phyloP scores from a whole-genome alignment of 2,797 vertebrate genomes.

The Gobionotothen gibberifrons region DNA sequence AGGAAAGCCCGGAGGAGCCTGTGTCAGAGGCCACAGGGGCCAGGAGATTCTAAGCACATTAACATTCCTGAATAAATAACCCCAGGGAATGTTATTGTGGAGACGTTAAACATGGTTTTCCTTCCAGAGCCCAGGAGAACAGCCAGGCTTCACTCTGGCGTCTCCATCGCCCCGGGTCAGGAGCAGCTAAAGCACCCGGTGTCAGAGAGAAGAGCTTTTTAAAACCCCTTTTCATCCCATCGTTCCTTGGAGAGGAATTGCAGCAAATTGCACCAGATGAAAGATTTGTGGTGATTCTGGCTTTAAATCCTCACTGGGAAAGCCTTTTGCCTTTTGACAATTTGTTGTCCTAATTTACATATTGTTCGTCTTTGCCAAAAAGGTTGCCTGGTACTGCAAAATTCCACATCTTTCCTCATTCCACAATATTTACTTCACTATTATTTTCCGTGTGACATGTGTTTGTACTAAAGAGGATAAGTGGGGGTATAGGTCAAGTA shows the following conservation, averaged over 20 bases:
- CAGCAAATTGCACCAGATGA: constrained; percentile 21
- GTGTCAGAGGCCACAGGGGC: constrained; percentile 72
- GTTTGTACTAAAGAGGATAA: constrained; percentile 10
- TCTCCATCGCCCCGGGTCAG: constrained; percentile 53
- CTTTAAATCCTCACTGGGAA: neutral
- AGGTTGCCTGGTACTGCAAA: neutral
- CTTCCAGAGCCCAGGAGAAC: constrained; percentile 64
- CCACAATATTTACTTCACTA: neutral
- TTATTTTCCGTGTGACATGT: neutral
- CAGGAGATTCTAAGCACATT: constrained; percentile 74
- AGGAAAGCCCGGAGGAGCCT: constrained; percentile 65
- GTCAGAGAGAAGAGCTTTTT: constrained; percentile 39
- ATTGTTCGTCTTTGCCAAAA: neutral
- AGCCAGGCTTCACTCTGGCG: constrained; percentile 57
- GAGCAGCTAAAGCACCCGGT: constrained; percentile 36
- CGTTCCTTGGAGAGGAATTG: constrained; percentile 23
- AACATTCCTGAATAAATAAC: constrained; percentile 83
- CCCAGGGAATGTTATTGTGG: constrained; percentile 76
- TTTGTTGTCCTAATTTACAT: neutral
- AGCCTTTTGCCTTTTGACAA: neutral
- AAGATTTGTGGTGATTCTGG: constrained; percentile 16
- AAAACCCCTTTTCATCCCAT: constrained; percentile 24
- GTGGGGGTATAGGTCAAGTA: constrained; percentile 1
- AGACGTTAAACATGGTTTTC: constrained; percentile 80
- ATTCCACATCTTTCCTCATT: neutral